These are phyloP conservation scores for Melanogrammus aeglefinus DNA, from an alignment of 2,797 vertebrate genomes.

Conservation along the genomic window DNA sequence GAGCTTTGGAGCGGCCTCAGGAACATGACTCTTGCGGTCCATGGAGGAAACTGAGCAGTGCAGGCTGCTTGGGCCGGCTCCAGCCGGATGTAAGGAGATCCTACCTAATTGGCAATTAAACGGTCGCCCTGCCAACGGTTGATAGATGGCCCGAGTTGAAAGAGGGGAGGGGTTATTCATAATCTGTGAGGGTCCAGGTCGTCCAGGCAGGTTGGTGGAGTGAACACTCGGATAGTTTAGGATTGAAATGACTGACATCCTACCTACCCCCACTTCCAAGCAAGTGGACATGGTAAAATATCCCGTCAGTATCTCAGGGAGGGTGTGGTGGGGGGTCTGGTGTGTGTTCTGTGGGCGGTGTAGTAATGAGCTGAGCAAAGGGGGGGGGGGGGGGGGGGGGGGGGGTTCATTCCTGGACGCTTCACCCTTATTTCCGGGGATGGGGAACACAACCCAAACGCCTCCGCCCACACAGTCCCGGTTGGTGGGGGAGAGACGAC, in stretches of 20 bases:
- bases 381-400: conserved; percentile 18
- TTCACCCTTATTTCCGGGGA: conserved; percentile 67
- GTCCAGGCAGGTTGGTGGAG: too few species aligned
- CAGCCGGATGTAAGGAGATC: background rate
- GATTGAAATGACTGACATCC: too few species aligned
- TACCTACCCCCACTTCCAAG: too few species aligned
- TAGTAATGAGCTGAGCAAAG: conserved; percentile 35
- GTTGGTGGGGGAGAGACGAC: conserved; percentile 63
- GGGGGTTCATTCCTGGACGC: conserved; percentile 64
- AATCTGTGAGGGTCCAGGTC: too few species aligned
- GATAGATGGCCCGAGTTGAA: background rate
- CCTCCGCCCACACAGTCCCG: conserved; percentile 63
- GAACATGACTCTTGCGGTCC: background rate
- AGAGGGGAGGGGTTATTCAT: too few species aligned
- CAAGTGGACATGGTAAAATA: too few species aligned
- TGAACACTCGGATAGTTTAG: too few species aligned
- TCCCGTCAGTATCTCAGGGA: background rate
- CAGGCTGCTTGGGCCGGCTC: background rate
- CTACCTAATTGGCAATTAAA: background rate
- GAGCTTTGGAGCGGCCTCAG: background rate
- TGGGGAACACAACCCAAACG: conserved; percentile 51
- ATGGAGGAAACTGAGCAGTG: background rate
- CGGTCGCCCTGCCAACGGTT: too few species aligned
- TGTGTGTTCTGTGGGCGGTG: conserved; percentile 59
- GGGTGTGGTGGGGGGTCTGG: conserved; percentile 41